Evolutionary conservation across 2,113 vertebrate genomes (phyloP), one percentile per base, ranked within the genome.

Genomic region (Rhodinocichla rosea): DNA sequence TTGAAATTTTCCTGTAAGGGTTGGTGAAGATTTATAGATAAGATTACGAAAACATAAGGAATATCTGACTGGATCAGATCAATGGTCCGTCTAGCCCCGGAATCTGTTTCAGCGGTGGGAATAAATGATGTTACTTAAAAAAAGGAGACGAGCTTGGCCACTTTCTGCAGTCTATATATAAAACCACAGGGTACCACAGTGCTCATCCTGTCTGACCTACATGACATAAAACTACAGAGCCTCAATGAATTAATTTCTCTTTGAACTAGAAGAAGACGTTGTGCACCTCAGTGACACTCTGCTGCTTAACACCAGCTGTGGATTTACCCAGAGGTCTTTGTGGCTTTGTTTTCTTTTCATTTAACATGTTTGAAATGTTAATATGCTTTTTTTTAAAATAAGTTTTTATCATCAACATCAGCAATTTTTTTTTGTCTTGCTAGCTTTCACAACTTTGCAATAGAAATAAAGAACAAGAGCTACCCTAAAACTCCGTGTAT

Each of bases 361-460:
- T 94, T 88, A 90, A 68, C 42, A 30, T 90, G 60, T 95, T 95
- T 96, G 92, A 96, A 96, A 92, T 95, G 83, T 92, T 96, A 94
- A 96, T 91, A 71, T 44, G n/a, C 32, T 81, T 59, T 65, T 77
- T 70, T 77, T 74, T n/a, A 73, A 65, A 73, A 65, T 45, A 88
- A 85, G 33, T 83, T 80, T 67, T 56, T 26, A 76, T 55, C 42
- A 63, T n/a, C 27, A 55, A 32, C 30, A 81, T 92, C 73, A 91
- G 70, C 79, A 69, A 10, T 44, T 62, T 53, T 55, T 13, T 45
- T 49, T 78, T 30, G 6, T 27, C 37, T 80, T 73, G 39, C 7
- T 39, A 65, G 7, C 23, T 83, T 92, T 91, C 16, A 65, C 33
- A 91, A 15, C 6, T 6, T 28, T 56, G 37, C 30, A 69, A 42